Percentiles rank a stretch among this genome's conserved stretches.
phyloP scores from a whole-genome alignment of 1,140 invertebrate genomes.

The Metopolophium dirhodum region DNA sequence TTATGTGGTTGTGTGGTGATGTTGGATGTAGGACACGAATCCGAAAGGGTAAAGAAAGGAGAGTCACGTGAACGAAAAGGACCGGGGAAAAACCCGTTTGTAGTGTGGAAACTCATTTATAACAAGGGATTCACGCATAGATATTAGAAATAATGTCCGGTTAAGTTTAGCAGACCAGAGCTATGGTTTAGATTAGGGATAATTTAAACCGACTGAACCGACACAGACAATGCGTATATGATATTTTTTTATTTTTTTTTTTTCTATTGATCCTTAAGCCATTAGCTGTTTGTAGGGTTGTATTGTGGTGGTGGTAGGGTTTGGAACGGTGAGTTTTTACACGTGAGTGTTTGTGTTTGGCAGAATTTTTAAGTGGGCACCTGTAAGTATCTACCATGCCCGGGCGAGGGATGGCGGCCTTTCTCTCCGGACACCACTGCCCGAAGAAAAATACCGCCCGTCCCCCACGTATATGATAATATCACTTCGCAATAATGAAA shows the following conservation, averaged over 20 bases:
- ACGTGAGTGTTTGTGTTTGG: too few relatives aligned
- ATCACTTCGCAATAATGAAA: background rate
- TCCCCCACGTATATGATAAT: background rate
- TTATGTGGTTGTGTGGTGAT: too few relatives aligned
- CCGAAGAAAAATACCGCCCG: too few relatives aligned
- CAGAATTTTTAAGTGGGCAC: too few relatives aligned
- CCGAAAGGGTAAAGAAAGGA: background rate
- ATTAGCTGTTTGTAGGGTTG: too few relatives aligned
- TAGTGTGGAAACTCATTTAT: background rate
- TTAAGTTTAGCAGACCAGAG: background rate
- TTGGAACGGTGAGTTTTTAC: too few relatives aligned
- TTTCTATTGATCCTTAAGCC: too few relatives aligned
- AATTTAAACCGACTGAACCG: background rate
- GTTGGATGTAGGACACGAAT: background rate
- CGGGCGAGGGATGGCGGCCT: too few relatives aligned
- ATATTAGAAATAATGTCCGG: background rate
- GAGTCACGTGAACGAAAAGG: background rate
- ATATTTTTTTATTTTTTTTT: background rate
- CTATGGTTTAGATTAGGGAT: background rate
- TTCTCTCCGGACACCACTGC: too few relatives aligned
- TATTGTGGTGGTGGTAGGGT: too few relatives aligned
- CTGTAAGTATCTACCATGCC: too few relatives aligned
- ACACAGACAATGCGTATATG: background rate
- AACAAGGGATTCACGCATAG: background rate
- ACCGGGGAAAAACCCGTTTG: background rate